phyloP scores from a whole-genome alignment of 1,140 invertebrate species.

The Drosophila parabipectinata region DNA sequence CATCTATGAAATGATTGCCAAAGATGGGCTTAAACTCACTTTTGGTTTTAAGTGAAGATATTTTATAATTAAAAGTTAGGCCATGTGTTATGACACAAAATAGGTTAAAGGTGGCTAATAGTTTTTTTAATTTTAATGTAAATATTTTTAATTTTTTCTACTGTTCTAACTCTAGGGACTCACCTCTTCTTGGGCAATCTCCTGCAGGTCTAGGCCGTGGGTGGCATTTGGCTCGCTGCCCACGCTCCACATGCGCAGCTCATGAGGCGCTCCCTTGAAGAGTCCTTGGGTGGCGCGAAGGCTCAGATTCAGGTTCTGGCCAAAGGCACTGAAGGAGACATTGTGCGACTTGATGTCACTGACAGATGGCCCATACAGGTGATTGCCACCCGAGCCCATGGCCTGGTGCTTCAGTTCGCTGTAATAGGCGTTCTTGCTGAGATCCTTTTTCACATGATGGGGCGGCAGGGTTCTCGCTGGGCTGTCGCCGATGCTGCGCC shows the following conservation, averaged over 20 bases:
- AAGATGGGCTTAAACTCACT: neutral
- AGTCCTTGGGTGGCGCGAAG: slow-evolving; percentile 90
- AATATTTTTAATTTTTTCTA: neutral
- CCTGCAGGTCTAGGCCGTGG: slow-evolving; percentile 91
- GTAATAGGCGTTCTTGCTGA: slow-evolving; percentile 82
- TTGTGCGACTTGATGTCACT: slow-evolving; percentile 86
- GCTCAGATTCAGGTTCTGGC: slow-evolving; percentile 89
- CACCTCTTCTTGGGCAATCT: slow-evolving; percentile 85
- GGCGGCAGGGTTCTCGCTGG: slow-evolving; percentile 19
- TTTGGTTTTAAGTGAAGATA: neutral
- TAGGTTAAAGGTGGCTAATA: neutral
- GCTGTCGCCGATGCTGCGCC: slow-evolving; percentile 47
- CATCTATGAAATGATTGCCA: slow-evolving; percentile 1
- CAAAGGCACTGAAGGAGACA: slow-evolving; percentile 91
- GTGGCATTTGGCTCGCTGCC: slow-evolving; percentile 87
- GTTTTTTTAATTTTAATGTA: neutral
- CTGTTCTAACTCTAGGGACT: slow-evolving; percentile 19
- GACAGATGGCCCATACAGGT: slow-evolving; percentile 64
- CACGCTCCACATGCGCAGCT: slow-evolving; percentile 91
- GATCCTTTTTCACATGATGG: slow-evolving; percentile 84
- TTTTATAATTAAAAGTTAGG: too few species aligned
- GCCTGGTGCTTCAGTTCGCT: slow-evolving; percentile 73
- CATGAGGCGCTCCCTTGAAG: slow-evolving; percentile 87
- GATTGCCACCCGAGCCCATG: slow-evolving; percentile 33
- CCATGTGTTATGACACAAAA: neutral